Evolutionary conservation across 2,888 invertebrate genomes (phyloP).

Genomic region (Hedya salicella): DNA sequence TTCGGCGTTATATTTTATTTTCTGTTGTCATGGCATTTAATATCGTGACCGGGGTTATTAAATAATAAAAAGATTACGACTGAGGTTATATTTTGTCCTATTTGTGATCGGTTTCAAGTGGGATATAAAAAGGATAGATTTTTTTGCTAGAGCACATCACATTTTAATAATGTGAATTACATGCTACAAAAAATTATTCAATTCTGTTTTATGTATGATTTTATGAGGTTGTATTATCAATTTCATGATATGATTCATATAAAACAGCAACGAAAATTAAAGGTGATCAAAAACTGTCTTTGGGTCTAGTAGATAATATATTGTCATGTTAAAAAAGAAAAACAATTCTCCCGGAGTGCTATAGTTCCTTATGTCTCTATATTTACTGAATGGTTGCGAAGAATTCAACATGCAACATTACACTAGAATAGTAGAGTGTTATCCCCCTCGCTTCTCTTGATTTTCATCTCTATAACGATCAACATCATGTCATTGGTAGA

Average conservation of each 20-base stretch:
- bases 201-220: too few relatives aligned
- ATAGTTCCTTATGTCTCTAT: too few relatives aligned
- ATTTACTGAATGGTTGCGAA: too few relatives aligned
- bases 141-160: neutral
- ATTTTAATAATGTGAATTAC: neutral
- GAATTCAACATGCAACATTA: too few relatives aligned
- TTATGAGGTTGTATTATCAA: too few relatives aligned
- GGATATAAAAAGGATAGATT: neutral
- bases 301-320: too few relatives aligned
- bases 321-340: too few relatives aligned
- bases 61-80: conserved; percentile 16
- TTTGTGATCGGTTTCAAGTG: conserved; percentile 13
- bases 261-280: too few relatives aligned
- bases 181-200: neutral
- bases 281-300: too few relatives aligned
- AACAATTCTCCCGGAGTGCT: too few relatives aligned
- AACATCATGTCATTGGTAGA: conserved; percentile 1
- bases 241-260: too few relatives aligned
- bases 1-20: conserved; percentile 29
- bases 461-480: conserved; percentile 14
- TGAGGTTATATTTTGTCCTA: neutral
- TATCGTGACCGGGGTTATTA: conserved; percentile 6
- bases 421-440: too few relatives aligned
- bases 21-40: conserved; percentile 17
- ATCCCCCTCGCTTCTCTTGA: neutral